Base-by-base conservation (phyloP, 2,113 vertebrate genomes). In the Etia nguti region DNA sequence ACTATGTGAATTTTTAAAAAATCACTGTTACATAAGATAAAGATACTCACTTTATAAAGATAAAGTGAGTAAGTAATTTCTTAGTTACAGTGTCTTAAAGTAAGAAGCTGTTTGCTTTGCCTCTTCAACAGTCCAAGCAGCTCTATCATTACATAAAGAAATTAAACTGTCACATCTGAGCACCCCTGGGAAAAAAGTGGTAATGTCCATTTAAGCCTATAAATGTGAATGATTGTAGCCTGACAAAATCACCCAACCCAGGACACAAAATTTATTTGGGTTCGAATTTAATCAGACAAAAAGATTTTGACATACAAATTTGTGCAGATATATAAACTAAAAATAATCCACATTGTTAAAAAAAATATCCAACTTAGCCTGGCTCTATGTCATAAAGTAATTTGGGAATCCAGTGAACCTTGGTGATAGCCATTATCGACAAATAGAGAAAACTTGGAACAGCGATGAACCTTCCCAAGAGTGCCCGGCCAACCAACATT, bases 121-220 rank as follows among this genome's bases (percentile, higher is more conserved):
- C 38, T 10, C 31, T 36, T 31, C 6, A 65, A 36, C 18, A 38
- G 31, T 65, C 31, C 31, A 38, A 65, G 31, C 60, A 65, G 60
- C 60, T n/a, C 31, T 65, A 36, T 36, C 10, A 11, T 62, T n/a
- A 62, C 59, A n/a, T 34, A 62, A 62, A 62, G 59, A 34, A 34
- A 62, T 11, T 12, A 20, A 65, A 31, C 57, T 60, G 26, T 60
- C 57, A 31, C 10, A 62, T 62, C 10, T 0, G 60, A 36, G 60
- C 59, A 60, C 0, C 8, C 0, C 8, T 34, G 59, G 59, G 11
- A 15, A 0, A 31, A 60, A 60, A 60, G 29, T 34, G 29, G 18
- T 34, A 10, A 62, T 20, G 29, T 36, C 29, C 2, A 62, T 62
- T 62, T 62, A 34, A 34, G 29, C 59, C 34, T 34, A 6, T 57